Evolutionary conservation across 2,113 vertebrate species (phyloP), one percentile per base, ranked within the genome.

Genomic region (Cranoglanis bouderius): DNA sequence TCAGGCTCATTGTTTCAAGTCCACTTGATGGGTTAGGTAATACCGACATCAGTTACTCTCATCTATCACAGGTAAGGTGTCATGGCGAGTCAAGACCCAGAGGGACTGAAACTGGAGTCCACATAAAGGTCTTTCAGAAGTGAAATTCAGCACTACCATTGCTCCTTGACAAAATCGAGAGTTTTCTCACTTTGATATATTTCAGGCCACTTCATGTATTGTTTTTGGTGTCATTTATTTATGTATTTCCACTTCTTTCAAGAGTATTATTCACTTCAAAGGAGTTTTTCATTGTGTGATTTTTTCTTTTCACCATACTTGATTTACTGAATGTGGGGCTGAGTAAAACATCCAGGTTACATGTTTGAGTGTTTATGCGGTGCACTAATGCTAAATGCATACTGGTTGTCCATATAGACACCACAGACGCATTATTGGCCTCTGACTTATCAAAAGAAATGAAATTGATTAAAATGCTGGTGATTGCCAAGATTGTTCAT

Each of bases 21-120:
- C 75, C 77, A 32, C 2, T 67, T 43, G 77, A 7, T 55, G 59
- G 86, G 84, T 89, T 88, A 87, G 87, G 70, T 86, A 77, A 88
- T 89, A 16, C 61, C 32, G 40, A 72, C 85, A 80, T 93, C 92
- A 92, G 78, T 92, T 21, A 89, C 78, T 43, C 63, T 92, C 91
- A 90, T 90, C 85, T 90, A 93, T 90, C 75, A 91, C 89, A 93
- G 93, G 92, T 92, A 92, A 94, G 92, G 91, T 92, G 93, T 94
- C 91, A 92, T 67, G 1, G 83, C 46, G 61, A 90, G 93, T 65
- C 87, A 90, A 90, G 90, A 75, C 89, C 88, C 90, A 87, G 38
- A 5, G 82, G 90, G 49, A 88, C 70, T 53, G 46, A 49, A 87
- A 87, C 75, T 61, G 65, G 53, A 89, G 88, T 85, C 59, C 5